Evolutionary conservation across 2,888 invertebrate species (phyloP), one percentile per base, ranked within the genome.

Genomic region (Cyaniris semiargus): DNA sequence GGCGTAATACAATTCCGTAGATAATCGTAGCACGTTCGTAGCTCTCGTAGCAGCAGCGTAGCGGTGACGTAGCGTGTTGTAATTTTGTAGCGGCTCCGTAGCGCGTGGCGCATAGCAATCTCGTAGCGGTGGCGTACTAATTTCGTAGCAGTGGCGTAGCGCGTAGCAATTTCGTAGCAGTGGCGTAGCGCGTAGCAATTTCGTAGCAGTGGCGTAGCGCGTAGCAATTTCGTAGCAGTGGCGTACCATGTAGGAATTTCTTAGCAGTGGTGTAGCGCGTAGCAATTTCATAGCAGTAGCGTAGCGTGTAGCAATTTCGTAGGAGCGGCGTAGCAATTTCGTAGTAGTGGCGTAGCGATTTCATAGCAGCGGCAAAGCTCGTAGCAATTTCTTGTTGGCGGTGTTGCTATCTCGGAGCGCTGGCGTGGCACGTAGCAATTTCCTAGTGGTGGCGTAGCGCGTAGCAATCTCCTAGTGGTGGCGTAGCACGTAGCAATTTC

Each of bases 11-110:
- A 74, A 48, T 74, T 27, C 53, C 27, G 74, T 74, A 74, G 74
- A 74, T 23, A 27, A 74, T 18, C 74, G 74, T 53, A 74, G 74
- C 74, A 74, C 74, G 72, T 72, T 23, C 72, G 53, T 74, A 74
- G 74, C 72, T 27, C 38, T 53, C 72, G 74, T 74, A 53, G 53
- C 27, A 23, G 4, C 3, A 0, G 3, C 34, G 71, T 38, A 44
- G 27, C 13, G 27, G 27, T 13, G 1, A 7, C 15, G 23, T 23
- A 27, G 66, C 66, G 4, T 3, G 60, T 13, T 27, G 66, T 15
- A 66, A 66, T 27, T 66, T 27, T 27, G 66, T 66, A 66, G 27
- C 27, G 15, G 6, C 1, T 5, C 5, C 27, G 23, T 60, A 58
- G 48, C 15, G 13, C 15, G 15, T 60, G 23, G 48, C 15, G 15